Percentiles rank a stretch among this genome's conserved stretches.
Evolutionary conservation across 1,140 invertebrate genomes (phyloP).

Genomic region (Lepidurus packardi): DNA sequence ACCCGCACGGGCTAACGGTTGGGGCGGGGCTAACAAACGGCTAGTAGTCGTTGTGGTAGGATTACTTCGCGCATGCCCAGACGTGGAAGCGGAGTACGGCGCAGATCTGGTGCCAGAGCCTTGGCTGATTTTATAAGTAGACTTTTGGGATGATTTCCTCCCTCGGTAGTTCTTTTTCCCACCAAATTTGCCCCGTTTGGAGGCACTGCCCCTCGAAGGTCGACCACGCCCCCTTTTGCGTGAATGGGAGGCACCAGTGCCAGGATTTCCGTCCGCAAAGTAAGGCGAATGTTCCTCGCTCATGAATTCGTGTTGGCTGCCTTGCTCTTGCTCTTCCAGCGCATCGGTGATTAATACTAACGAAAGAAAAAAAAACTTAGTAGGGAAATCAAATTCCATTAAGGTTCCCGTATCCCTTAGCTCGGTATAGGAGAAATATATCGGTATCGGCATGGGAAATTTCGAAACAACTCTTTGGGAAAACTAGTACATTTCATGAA

Average conservation of each 20-base stretch:
- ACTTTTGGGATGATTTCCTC: neutral
- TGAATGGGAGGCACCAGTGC: neutral
- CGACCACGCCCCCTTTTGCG: conserved; percentile 11
- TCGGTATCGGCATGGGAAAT: too few species aligned
- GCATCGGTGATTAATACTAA: neutral
- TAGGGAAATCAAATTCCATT: neutral
- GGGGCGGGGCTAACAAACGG: neutral
- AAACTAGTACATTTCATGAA: too few species aligned
- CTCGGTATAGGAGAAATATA: too few species aligned
- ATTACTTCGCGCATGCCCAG: neutral
- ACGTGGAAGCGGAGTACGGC: neutral
- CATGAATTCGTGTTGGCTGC: neutral
- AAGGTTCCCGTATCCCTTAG: too few species aligned
- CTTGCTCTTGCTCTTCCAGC: neutral
- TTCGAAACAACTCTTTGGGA: too few species aligned
- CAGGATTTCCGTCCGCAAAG: neutral
- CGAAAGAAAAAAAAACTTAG: neutral
- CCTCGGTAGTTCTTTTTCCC: conserved; percentile 7
- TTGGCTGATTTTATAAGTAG: neutral
- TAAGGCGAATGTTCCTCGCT: neutral
- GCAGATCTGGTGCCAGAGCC: neutral
- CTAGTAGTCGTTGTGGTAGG: neutral
- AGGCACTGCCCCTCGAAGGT: neutral
- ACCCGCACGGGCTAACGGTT: neutral
- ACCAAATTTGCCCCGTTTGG: neutral